These are phyloP conservation scores for Brachyhypopomus gauderio DNA, from an alignment of 2,113 vertebrate genomes.

Conservation along the genomic window DNA sequence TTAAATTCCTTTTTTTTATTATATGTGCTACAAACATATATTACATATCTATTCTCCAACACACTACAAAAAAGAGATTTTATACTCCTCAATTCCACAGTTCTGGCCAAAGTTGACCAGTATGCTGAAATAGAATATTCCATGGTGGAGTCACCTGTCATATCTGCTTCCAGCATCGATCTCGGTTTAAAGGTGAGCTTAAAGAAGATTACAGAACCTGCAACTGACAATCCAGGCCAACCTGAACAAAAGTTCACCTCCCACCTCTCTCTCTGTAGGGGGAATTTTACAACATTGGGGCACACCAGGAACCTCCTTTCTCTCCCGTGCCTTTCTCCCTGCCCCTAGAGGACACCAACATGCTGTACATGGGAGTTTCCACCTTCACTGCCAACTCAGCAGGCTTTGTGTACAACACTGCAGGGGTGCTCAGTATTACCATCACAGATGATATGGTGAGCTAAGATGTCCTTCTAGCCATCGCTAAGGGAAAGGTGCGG, in stretches of 20 bases:
- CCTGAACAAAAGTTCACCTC: neutral
- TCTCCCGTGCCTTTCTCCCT: slow-evolving; percentile 62
- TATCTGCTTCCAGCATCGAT: slow-evolving; percentile 64
- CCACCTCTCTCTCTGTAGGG: slow-evolving; percentile 61
- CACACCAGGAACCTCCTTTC: slow-evolving; percentile 74
- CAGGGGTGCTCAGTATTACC: slow-evolving; percentile 67
- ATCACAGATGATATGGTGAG: slow-evolving; percentile 78
- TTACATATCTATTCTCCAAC: neutral
- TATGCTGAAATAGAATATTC: slow-evolving; percentile 77
- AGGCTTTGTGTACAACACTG: slow-evolving; percentile 74
- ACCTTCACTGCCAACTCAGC: slow-evolving; percentile 72
- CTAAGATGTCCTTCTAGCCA: neutral
- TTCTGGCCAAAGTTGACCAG: slow-evolving; percentile 72
- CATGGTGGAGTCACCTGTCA: slow-evolving; percentile 66
- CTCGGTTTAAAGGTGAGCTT: slow-evolving; percentile 70
- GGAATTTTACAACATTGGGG: slow-evolving; percentile 75
- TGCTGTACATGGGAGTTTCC: slow-evolving; percentile 75
- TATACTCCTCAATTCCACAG: slow-evolving; percentile 54
- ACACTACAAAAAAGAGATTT: neutral
- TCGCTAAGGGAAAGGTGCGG: neutral
- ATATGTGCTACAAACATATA: no score
- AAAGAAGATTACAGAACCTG: neutral
- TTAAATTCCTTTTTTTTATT: neutral
- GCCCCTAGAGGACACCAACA: slow-evolving; percentile 61
- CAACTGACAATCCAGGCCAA: neutral